Percentiles rank a stretch among this genome's conserved stretches.
phyloP scores from a whole-genome alignment of 2,113 vertebrate species.

The Pantherophis guttatus region DNA sequence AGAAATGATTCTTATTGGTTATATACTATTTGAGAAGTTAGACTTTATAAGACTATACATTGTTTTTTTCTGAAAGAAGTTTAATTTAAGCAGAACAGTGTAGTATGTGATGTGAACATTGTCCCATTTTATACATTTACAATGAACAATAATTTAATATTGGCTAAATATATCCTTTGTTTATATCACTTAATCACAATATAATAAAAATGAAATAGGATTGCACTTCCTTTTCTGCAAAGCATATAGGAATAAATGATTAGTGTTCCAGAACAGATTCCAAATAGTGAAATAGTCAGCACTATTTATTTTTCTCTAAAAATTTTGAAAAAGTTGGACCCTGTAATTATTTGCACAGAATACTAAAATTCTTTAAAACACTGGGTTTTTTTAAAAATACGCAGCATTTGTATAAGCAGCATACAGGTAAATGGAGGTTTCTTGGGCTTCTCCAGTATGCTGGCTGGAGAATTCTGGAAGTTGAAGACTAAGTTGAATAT shows the following conservation, averaged over 20 bases:
- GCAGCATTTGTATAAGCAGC: neutral
- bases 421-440: neutral
- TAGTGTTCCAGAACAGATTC: slow-evolving; percentile 14
- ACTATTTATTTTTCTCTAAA: slow-evolving; percentile 16
- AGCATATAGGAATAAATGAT: slow-evolving; percentile 61
- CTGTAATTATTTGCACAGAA: neutral
- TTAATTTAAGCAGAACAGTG: slow-evolving; percentile 24
- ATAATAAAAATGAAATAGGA: slow-evolving; percentile 49
- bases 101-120: slow-evolving; percentile 21
- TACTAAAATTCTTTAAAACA: neutral
- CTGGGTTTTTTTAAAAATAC: neutral
- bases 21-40: neutral
- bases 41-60: neutral
- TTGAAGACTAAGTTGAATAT: neutral
- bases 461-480: neutral
- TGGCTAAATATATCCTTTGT: neutral
- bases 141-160: slow-evolving; percentile 25
- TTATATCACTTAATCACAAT: slow-evolving; percentile 40
- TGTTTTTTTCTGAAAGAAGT: neutral
- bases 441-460: neutral
- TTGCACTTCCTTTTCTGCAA: slow-evolving; percentile 37
- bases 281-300: slow-evolving; percentile 16
- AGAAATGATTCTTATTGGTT: neutral
- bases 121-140: slow-evolving; percentile 45
- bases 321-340: slow-evolving; percentile 19